Evolutionary conservation across 2,113 vertebrate species (phyloP).

Genomic region (Plecturocebus donacophilus): DNA sequence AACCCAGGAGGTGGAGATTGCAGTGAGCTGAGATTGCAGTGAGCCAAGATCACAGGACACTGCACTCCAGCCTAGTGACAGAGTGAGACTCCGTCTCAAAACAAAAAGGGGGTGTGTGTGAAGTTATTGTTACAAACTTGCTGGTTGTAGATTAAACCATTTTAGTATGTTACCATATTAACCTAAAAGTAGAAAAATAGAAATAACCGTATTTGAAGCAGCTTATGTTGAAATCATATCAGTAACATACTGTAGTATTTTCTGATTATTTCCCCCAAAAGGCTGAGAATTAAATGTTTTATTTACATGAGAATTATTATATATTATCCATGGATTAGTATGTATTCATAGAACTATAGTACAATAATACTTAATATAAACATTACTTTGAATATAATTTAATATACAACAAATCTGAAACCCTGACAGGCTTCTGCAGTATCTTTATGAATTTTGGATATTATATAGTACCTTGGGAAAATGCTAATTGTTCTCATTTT

Average conservation of each 20-base stretch:
- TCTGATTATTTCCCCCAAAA: not conserved
- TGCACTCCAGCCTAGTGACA: no score
- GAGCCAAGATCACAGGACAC: no score
- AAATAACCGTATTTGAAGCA: not conserved
- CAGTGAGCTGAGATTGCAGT: no score
- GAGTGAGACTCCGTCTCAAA: no score
- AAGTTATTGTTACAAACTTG: not conserved
- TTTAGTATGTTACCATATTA: not conserved
- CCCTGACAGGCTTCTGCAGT: not conserved
- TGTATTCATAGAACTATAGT: not conserved
- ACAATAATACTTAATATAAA: not conserved
- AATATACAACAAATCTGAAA: not conserved
- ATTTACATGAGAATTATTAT: not conserved
- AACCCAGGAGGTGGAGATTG: no score
- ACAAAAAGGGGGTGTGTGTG: not conserved
- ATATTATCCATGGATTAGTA: not conserved
- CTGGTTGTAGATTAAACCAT: not conserved
- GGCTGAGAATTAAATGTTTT: not conserved
- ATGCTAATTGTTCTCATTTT: conserved; percentile 42
- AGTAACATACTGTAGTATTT: not conserved
- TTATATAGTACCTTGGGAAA: not conserved
- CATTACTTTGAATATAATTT: conserved; percentile 25
- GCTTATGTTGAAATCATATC: not conserved
- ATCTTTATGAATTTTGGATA: conserved; percentile 19
- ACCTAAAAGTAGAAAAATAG: conserved; percentile 26